Percentiles rank a stretch among this genome's conserved stretches.
Evolutionary conservation across 2,797 vertebrate species (phyloP).

Genomic region (Scleropages formosus): DNA sequence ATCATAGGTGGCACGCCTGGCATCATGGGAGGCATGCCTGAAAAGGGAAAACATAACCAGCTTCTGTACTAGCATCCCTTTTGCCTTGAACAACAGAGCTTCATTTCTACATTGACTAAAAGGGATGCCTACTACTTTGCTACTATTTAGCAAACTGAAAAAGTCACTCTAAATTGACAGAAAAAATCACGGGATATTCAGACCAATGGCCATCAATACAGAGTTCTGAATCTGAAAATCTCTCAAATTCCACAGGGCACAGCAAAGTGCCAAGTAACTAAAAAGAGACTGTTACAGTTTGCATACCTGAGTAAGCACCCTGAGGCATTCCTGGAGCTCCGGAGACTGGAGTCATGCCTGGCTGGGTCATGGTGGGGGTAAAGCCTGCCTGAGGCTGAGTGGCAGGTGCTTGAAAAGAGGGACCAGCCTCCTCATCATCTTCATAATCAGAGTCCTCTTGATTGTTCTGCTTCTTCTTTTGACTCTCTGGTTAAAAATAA

Average conservation of each 20-base stretch:
- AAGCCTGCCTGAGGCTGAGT: slow-evolving; percentile 84
- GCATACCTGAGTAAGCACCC: slow-evolving; percentile 71
- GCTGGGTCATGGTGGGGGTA: slow-evolving; percentile 85
- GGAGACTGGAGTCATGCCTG: slow-evolving; percentile 82
- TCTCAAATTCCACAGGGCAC: too few relatives aligned
- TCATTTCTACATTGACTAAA: background rate
- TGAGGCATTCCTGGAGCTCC: slow-evolving; percentile 86
- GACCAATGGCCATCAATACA: too few relatives aligned
- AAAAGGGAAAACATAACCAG: slow-evolving; percentile 31
- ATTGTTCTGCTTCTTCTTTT: slow-evolving; percentile 86
- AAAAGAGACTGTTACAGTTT: too few relatives aligned
- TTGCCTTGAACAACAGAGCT: background rate
- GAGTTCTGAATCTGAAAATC: too few relatives aligned
- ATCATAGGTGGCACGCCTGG: slow-evolving; percentile 93
- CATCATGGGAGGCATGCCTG: slow-evolving; percentile 96
- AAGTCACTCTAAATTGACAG: too few relatives aligned
- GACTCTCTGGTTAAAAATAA: slow-evolving; percentile 73
- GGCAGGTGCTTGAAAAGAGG: slow-evolving; percentile 80
- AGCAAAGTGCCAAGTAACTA: too few relatives aligned
- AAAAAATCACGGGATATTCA: too few relatives aligned
- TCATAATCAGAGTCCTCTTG: slow-evolving; percentile 94
- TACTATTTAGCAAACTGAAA: too few relatives aligned
- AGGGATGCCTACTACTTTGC: too few relatives aligned
- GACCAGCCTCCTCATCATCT: slow-evolving; percentile 89
- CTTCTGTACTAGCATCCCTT: background rate